Evolutionary conservation across 2,797 vertebrate species (phyloP), one percentile per base, ranked within the genome.

Genomic region (Cynopterus sphinx): DNA sequence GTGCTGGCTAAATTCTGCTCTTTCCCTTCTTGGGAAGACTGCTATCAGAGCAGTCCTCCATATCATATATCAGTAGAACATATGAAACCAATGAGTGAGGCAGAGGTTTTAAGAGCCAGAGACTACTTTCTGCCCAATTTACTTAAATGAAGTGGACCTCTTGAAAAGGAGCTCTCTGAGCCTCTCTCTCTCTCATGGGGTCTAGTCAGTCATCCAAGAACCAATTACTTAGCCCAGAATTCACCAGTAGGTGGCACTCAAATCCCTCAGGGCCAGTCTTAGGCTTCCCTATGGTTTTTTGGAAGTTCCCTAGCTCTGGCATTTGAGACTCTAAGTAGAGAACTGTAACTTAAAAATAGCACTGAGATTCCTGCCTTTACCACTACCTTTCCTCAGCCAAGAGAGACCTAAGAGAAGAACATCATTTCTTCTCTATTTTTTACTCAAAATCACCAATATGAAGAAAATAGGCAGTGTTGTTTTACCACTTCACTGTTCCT

Each of bases 171-270:
- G 22, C 15, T 9, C 57, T 57, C 67, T 81, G 73, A 51, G 21
- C 22, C 51, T 67, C 5, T 86, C 9, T 78, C 21, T 86, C 11
- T 74, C 21, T 74, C 21, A 46, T 86, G 3, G 9, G 53, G 33
- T 92, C 39, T 17, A 46, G 3, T 73, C 21, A 88, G 55, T 46
- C n/a, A 89, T 63, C 41, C 1, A 26, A 49, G 17, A 96, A 39
- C 68, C 65, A 41, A 16, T 73, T 55, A 22, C 67, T n/a, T 74
- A 36, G 70, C 41, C 78, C 46, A 75, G 68, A 91, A 83, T 82
- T 95, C 43, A 70, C 95, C 95, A 96, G 87, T 93, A 96, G 96
- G 87, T 96, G 96, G 96, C 97, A 96, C 41, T 85, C 91, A 70
- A 39, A 31, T 61, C 68, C 86, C 49, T 79, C n/a, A 49, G 36